Percentiles rank a stretch among this genome's conserved stretches.
phyloP scores from a whole-genome alignment of 1,140 invertebrate genomes.

The Archivesica marissinica region DNA sequence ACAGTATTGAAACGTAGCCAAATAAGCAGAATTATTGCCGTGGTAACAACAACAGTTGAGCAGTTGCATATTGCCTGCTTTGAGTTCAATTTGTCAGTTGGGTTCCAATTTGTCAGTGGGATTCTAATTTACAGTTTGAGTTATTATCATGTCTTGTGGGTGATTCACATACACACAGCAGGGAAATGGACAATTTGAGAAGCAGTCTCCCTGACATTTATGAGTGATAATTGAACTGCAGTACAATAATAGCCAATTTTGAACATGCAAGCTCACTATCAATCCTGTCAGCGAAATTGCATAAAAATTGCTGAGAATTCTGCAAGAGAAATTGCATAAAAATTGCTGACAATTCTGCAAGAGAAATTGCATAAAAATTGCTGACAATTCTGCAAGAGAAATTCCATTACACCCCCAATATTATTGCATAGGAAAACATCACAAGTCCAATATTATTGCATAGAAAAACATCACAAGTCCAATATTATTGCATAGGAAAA shows the following conservation, averaged over 20 bases:
- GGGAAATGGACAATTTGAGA: neutral
- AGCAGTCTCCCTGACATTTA: neutral
- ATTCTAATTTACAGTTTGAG: constrained; percentile 13
- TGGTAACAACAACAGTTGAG: neutral
- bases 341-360: too few relatives aligned
- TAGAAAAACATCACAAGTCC: too few relatives aligned
- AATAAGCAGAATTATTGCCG: neutral
- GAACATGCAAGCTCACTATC: neutral
- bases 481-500: too few relatives aligned
- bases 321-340: too few relatives aligned
- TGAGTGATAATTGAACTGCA: neutral
- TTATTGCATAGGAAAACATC: too few relatives aligned
- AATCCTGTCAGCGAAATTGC: too few relatives aligned
- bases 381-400: too few relatives aligned
- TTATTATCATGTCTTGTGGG: constrained; percentile 19
- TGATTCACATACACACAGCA: neutral
- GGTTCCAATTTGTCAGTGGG: constrained; percentile 10
- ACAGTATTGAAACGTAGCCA: neutral
- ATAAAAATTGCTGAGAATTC: too few relatives aligned
- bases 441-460: too few relatives aligned
- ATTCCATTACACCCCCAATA: too few relatives aligned
- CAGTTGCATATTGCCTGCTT: constrained; percentile 9
- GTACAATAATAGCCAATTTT: neutral
- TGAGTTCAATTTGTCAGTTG: constrained; percentile 1
- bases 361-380: too few relatives aligned